Evolutionary conservation across 2,113 vertebrate genomes (phyloP).

Genomic region (Zeus faber): DNA sequence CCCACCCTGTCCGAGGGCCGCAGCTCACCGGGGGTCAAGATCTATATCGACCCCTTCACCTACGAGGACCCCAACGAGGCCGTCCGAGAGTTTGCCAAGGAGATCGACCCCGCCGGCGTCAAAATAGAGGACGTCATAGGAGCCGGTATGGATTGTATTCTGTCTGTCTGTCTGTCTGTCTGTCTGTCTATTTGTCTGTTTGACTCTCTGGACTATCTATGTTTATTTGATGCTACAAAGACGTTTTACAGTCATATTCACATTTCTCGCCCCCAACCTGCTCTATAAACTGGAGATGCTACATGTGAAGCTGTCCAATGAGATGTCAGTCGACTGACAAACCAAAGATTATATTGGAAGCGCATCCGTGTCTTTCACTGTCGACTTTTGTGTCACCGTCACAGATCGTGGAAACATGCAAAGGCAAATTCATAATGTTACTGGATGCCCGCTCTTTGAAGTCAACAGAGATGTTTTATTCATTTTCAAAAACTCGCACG

Average conservation of each 20-base stretch:
- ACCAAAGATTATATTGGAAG: conserved; percentile 24
- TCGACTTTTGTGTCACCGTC: conserved; percentile 38
- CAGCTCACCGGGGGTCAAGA: conserved; percentile 75
- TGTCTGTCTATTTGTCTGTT: neutral
- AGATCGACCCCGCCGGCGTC: conserved; percentile 68
- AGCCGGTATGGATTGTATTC: conserved; percentile 41
- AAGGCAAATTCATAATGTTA: conserved; percentile 46
- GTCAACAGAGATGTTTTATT: conserved; percentile 61
- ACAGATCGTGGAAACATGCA: conserved; percentile 37
- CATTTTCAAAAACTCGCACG: conserved; percentile 56
- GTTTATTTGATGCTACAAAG: neutral
- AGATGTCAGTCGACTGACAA: conserved; percentile 25
- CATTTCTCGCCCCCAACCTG: no score
- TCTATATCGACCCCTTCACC: conserved; percentile 96
- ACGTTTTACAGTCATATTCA: no score
- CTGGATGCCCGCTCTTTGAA: conserved; percentile 60
- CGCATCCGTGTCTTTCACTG: conserved; percentile 30
- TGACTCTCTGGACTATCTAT: neutral
- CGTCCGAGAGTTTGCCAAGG: conserved; percentile 69
- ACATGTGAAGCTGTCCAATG: conserved; percentile 26
- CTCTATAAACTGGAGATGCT: no score
- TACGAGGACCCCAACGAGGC: conserved; percentile 85
- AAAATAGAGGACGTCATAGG: conserved; percentile 73
- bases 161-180: neutral
- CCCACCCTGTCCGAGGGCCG: conserved; percentile 65